Conservation (phyloP, 2,797 vertebrate species). For the Bovichtus diacanthus region DNA sequence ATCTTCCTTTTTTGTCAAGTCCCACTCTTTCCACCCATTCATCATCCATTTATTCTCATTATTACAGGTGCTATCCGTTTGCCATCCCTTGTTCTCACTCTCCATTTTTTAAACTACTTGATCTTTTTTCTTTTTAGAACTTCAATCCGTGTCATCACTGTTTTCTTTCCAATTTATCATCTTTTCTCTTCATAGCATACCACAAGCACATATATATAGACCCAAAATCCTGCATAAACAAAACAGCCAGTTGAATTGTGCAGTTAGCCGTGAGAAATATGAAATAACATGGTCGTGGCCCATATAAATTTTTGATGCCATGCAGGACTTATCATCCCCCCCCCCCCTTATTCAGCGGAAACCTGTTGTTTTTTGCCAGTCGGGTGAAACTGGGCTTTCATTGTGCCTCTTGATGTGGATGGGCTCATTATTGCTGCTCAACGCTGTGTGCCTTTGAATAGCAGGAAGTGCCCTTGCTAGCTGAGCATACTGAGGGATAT, state of each 20-base stretch:
- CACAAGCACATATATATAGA: conserved; percentile 12
- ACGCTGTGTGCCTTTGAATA: conserved; percentile 53
- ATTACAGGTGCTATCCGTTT: conserved; percentile 54
- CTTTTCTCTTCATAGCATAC: neutral
- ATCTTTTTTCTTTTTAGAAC: neutral
- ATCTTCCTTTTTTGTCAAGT: conserved; percentile 51
- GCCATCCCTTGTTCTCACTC: neutral
- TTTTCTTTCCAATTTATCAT: neutral
- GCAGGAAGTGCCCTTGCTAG: conserved; percentile 66
- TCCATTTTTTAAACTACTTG: neutral
- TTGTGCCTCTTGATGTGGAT: conserved; percentile 66
- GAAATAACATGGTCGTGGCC: conserved; percentile 38
- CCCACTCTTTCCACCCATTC: conserved; percentile 56
- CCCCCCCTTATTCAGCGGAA: conserved; percentile 30
- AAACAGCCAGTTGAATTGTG: conserved; percentile 11
- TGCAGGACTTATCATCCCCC: conserved; percentile 30
- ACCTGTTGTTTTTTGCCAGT: conserved; percentile 70
- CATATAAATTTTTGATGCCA: conserved; percentile 64
- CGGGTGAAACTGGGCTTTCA: conserved; percentile 65
- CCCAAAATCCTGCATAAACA: conserved; percentile 10
- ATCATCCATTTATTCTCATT: conserved; percentile 53
- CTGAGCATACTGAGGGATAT: conserved; percentile 51
- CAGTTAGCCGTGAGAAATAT: conserved; percentile 41
- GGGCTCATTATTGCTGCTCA: conserved; percentile 65
- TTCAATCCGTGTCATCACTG: neutral